Base-by-base conservation (phyloP, 2,888 invertebrate species). In the Pachymerium ferrugineum region DNA sequence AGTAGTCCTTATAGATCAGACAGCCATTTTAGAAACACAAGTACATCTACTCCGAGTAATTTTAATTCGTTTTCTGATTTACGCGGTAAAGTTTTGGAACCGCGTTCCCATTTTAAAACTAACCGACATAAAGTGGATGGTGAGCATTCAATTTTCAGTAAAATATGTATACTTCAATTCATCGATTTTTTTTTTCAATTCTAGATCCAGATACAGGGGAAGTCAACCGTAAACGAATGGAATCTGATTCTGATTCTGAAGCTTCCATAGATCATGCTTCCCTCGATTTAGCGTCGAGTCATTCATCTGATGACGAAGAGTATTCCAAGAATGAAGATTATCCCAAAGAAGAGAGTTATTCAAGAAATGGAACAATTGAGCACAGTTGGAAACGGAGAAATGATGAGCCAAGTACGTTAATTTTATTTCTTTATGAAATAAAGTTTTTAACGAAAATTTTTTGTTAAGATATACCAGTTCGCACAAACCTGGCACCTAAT, bases 221-320 rank as follows among this genome's bases (percentile, higher is more conserved):
- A 74, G 78, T 75, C 6, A 77, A 77, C 62, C 75, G 76, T 19
- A 78, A 78, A 72, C 77, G 78, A 28, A 79, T 77, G 8, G 91
- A 92, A 81, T 90, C 90, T 0, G 94, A 94, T 79, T 91, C 92
- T 0, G 93, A 94, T 76, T 82, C 82, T 76, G 83, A 83, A 74
- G 78, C 92, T 33, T 83, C 83, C 0, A 19, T 76, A 19, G 76
- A 76, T 54, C 74, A 73, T 22, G 76, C 76, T 10, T 76, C 76
- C 3, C 85, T 97, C 75, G 96, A 96, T 79, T 86, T 97, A 71
- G 96, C 96, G 14, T 96, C 96, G 70, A 95, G 95, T 81, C 97
- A 97, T 84, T 94, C 94, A 10, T 95, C 94, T 70, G 97, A 97
- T 80, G 96, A 97, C 77, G 88, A 88, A 73, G 86, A 87, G 76